These are phyloP conservation scores for Yponomeuta evonymella DNA, from an alignment of 2,888 invertebrate species.

Conservation along the genomic window DNA sequence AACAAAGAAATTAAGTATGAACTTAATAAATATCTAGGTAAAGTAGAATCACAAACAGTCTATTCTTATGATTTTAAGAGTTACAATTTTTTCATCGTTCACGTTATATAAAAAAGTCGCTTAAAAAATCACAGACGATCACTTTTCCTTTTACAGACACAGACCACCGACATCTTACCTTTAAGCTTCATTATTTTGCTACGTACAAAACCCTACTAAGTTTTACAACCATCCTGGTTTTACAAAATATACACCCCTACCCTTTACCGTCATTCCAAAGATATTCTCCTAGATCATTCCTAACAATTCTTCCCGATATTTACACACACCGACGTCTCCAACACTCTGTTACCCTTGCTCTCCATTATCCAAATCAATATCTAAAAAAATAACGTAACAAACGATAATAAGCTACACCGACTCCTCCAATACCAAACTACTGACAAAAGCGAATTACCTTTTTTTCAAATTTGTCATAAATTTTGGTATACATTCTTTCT, in stretches of 20 bases:
- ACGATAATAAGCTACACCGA: neutral
- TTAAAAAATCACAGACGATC: constrained; percentile 78
- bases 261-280: constrained; percentile 31
- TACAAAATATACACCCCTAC: constrained; percentile 45
- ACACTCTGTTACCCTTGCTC: constrained; percentile 13
- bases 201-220: constrained; percentile 75
- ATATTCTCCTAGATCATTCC: constrained; percentile 9
- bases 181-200: constrained; percentile 65
- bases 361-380: constrained; percentile 13
- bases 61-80: constrained; percentile 76
- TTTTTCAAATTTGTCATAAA: constrained; percentile 21
- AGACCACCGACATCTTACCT: constrained; percentile 65
- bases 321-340: neutral
- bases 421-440: neutral
- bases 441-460: neutral
- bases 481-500: constrained; percentile 45
- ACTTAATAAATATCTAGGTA: constrained; percentile 64
- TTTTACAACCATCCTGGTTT: constrained; percentile 75
- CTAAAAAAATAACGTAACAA: neutral
- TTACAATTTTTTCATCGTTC: constrained; percentile 61
- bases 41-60: constrained; percentile 76
- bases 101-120: constrained; percentile 71
- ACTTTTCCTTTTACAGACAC: constrained; percentile 73
- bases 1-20: constrained; percentile 50
- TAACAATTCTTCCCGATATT: neutral